Conservation (phyloP, 30 jellyfish, hydroid and myxozoan species). For the Chironex yamaguchii region DNA sequence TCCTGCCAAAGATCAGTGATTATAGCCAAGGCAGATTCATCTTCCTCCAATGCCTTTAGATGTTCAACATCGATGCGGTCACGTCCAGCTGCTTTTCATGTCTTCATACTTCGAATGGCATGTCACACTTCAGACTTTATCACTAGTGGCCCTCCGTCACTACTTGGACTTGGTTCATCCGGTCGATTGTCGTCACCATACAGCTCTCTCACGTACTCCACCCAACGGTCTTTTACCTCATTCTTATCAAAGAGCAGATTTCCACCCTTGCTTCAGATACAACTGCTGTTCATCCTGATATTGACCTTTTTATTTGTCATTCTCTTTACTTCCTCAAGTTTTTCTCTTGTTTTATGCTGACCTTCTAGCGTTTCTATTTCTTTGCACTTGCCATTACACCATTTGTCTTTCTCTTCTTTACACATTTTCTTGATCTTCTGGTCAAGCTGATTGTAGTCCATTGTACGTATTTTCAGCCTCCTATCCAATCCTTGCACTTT, state of each 20-base stretch:
- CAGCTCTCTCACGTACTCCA: neutral
- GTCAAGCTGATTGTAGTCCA: neutral
- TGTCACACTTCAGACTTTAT: neutral
- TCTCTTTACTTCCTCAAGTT: neutral
- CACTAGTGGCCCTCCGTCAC: neutral
- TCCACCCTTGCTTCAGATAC: neutral
- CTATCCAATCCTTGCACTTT: slow-evolving; percentile 2
- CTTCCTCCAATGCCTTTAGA: slow-evolving; percentile 3
- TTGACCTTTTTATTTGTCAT: neutral
- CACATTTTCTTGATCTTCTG: neutral
- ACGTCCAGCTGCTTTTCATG: slow-evolving; percentile 10
- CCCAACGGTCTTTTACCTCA: slow-evolving; percentile 6
- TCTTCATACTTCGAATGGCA: neutral
- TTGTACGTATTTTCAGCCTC: neutral
- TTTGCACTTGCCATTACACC: slow-evolving; percentile 3
- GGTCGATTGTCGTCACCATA: neutral
- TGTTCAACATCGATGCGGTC: neutral
- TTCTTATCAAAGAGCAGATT: slow-evolving; percentile 3
- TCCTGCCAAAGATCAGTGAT: neutral
- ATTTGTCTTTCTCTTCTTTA: slow-evolving; percentile 7
- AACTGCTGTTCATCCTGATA: neutral
- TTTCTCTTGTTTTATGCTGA: neutral
- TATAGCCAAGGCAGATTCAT: neutral
- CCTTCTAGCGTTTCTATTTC: slow-evolving; percentile 8
- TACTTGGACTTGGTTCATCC: neutral